Percentiles rank a stretch among this genome's conserved stretches.
Evolutionary conservation across 2,797 vertebrate species (phyloP).

Genomic region (Danio albolineatus): DNA sequence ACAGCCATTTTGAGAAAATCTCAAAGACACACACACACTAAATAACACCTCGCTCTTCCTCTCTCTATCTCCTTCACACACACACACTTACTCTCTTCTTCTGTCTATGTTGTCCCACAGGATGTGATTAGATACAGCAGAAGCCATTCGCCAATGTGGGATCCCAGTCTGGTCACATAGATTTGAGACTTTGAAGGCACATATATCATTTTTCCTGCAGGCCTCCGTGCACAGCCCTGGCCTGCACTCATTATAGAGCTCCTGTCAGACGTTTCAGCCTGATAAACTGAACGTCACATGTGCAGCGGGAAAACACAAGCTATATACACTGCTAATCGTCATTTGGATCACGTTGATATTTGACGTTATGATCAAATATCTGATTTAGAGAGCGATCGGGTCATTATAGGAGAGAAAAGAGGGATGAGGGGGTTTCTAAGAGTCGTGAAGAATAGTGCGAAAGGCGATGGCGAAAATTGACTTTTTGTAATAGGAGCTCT

Average conservation of each 20-base stretch:
- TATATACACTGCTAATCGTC: slow-evolving; percentile 24
- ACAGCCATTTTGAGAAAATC: slow-evolving; percentile 63
- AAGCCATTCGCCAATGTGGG: slow-evolving; percentile 53
- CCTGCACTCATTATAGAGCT: slow-evolving; percentile 29
- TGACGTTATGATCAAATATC: slow-evolving; percentile 46
- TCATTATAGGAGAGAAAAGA: slow-evolving; percentile 36
- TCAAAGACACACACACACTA: slow-evolving; percentile 47
- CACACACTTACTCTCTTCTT: slow-evolving; percentile 50
- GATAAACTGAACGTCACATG: slow-evolving; percentile 48
- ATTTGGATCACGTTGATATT: slow-evolving; percentile 44
- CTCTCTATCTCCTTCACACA: slow-evolving; percentile 2
- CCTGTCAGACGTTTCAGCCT: slow-evolving; percentile 39
- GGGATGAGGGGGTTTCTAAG: neutral
- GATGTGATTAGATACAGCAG: slow-evolving; percentile 59
- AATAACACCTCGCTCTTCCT: slow-evolving; percentile 1
- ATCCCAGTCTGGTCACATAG: slow-evolving; percentile 57
- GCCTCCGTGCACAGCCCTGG: slow-evolving; percentile 30
- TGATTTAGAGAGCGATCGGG: slow-evolving; percentile 38
- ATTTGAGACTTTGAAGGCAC: slow-evolving; percentile 56
- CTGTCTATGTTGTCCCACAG: slow-evolving; percentile 56
- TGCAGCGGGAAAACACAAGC: neutral
- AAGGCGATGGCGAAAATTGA: slow-evolving; percentile 11
- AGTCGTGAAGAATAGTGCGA: neutral
- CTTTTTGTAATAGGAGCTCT: neutral
- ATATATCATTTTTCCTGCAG: slow-evolving; percentile 49